Evolutionary conservation across 2,113 vertebrate species (phyloP).

Genomic region (Aegypius monachus): DNA sequence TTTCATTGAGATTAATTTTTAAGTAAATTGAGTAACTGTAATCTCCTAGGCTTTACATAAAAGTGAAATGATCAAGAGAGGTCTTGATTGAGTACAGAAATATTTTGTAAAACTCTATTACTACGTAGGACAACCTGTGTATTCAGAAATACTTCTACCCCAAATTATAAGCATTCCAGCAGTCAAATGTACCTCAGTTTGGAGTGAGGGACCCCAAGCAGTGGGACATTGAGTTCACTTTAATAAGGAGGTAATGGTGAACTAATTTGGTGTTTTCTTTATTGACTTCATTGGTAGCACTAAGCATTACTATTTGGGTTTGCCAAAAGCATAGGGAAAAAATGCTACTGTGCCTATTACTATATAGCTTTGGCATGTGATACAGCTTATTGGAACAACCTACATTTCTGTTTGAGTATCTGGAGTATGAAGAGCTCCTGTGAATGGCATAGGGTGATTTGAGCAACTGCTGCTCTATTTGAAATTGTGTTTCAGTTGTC

Average conservation of each 20-base stretch:
- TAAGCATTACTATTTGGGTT: neutral
- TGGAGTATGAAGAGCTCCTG: neutral
- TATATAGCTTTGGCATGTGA: neutral
- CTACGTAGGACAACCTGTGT: neutral
- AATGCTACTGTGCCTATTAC: neutral
- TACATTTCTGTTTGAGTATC: neutral
- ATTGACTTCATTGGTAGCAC: neutral
- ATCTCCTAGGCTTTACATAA: neutral
- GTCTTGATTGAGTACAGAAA: neutral
- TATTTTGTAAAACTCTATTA: neutral
- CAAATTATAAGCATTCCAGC: neutral
- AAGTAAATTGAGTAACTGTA: neutral
- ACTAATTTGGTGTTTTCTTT: neutral
- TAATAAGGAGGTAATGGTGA: neutral
- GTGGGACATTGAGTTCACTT: neutral
- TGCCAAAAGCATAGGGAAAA: neutral
- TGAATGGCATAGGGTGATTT: neutral
- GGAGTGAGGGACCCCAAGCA: neutral
- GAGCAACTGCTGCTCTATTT: neutral
- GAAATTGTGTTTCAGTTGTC: neutral
- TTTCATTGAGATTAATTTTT: neutral
- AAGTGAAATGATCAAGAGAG: neutral
- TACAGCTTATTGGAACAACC: neutral
- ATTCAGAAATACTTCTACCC: neutral
- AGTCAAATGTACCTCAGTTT: neutral